Evolutionary conservation across 2,113 vertebrate species (phyloP), one percentile per base, ranked within the genome.

Genomic region (Scartelaos histophorus): DNA sequence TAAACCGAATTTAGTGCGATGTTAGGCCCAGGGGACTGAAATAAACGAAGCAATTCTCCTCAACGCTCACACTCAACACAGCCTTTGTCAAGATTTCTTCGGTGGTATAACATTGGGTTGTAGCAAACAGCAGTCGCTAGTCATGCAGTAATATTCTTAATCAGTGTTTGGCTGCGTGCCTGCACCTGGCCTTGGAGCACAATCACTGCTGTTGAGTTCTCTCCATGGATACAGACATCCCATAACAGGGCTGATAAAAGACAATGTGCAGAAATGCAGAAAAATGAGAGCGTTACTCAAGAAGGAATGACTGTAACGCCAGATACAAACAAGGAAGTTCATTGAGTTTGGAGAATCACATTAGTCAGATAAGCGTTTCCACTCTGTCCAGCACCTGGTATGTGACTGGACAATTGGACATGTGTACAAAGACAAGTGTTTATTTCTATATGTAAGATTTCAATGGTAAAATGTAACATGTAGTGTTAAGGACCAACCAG

Each of bases 81-180:
- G 53, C 62, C 70, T 73, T 68, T 60, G 67, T 74, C 75, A 71
- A 80, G 75, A 61, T 83, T 73, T 85, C 75, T 87, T 79, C 79
- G 74, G 81, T 82, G 79, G 70, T 73, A n/a, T 38, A 82, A 72
- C 10, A 69, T 62, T 65, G 68, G 71, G 81, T 80, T 73, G 74
- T 67, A 75, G 82, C 88, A 81, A 82, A 71, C 82, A 80, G 62
- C 87, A 71, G 79, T 54, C 73, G 60, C 81, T 78, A 16, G 81
- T 82, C 82, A 80, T 85, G 79, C 82, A 88, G 85, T 82, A 89
- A 90, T 71, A 56, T 67, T 65, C 60, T 85, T 81, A 84, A 91
- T 90, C 86, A 87, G 71, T 7, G 61, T 0, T 47, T 76, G 86
- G 85, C 79, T 56, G 53, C 2, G 10, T 60, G 76, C 87, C 82